Evolutionary conservation across 2,888 invertebrate genomes (phyloP), one percentile per base, ranked within the genome.

Genomic region (Pachydiplax longipennis): DNA sequence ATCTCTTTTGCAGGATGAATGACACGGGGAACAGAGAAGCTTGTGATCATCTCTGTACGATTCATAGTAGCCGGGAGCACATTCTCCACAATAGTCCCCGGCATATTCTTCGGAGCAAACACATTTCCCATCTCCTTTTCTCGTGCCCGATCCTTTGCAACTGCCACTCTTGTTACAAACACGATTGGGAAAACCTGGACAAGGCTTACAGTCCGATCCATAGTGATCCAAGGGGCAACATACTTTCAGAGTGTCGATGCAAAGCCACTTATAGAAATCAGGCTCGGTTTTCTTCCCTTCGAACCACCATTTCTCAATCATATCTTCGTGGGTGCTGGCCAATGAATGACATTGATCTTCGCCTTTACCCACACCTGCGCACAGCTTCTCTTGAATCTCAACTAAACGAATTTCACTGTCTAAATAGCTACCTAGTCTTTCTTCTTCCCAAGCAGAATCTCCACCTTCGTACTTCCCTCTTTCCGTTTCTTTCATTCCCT

Each of bases 61-160:
- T 92, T 96, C 95, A 93, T 97, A 98, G 93, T 96, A 97, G 2
- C 96, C 96, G n/a, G 94, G 93, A 22, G 95, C 95, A 94, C 99
- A 99, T n/a, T 95, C 94, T 90, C 96, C 95, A 94, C 99, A 99
- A 44, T 95, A 94, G 0, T 96, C 95, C 0, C 98, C 98, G 0
- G 93, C 93, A 93, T 99, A 99, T 0, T 98, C 99, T 10, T 93
- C 93, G 93, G 98, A 96, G 94, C 99, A 99, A 22, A 95, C 94
- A 93, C 99, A 99, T 91, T 97, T 96, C 0, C 99, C 99, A 93
- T 97, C 98, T 0, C 99, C 99, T 94, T 98, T 98, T 81, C 99
- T 95, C 0, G 98, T 99, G 0, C 99, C 99, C 91, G 96, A 96
- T 0, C 99, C 99, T 95, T 95, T 90, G 22, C 90, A 91, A 61